A percentile compares a stretch with the other conserved stretches of the same genome.
Evolutionary conservation across 2,113 vertebrate species (phyloP).

Genomic region (Nansenia antarctica): DNA sequence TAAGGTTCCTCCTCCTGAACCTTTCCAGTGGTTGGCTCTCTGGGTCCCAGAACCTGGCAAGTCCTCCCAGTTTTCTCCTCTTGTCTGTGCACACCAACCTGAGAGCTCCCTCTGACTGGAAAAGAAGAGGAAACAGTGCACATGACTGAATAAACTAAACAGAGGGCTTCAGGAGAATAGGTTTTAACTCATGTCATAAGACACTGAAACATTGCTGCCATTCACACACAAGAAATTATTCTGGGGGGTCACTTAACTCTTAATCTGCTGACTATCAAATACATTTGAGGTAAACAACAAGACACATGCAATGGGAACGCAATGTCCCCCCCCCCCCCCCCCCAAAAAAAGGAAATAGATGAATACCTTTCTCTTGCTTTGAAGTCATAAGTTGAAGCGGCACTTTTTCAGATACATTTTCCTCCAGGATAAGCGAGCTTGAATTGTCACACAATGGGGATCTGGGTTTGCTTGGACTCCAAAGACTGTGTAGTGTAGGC

Average conservation of each 20-base stretch:
- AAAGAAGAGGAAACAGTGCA: conserved; percentile 2
- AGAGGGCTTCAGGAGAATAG: background rate
- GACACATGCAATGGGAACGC: background rate
- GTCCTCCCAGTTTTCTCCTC: conserved; percentile 69
- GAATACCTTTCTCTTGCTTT: conserved; percentile 74
- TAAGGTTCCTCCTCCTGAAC: background rate
- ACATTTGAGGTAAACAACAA: conserved; percentile 5
- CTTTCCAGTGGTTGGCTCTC: conserved; percentile 25
- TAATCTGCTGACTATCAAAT: conserved; percentile 27
- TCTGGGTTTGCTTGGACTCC: conserved; percentile 78
- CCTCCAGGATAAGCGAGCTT: conserved; percentile 77
- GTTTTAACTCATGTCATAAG: conserved; percentile 29
- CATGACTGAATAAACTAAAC: background rate
- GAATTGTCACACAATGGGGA: conserved; percentile 86
- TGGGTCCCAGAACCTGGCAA: conserved; percentile 17
- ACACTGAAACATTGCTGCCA: conserved; percentile 24
- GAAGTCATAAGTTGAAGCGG: conserved; percentile 55
- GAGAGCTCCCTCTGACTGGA: conserved; percentile 42
- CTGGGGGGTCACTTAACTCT: background rate
- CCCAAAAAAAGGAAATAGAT: background rate
- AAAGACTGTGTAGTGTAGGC: conserved; percentile 75
- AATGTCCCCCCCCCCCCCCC: too few relatives aligned
- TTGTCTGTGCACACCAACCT: conserved; percentile 68
- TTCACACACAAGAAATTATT: conserved; percentile 25
- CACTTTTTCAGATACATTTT: conserved; percentile 76